A percentile compares a stretch with the other conserved stretches of the same genome.
Conservation (phyloP, 2,888 invertebrate genomes). For the Escarpia spicata region DNA sequence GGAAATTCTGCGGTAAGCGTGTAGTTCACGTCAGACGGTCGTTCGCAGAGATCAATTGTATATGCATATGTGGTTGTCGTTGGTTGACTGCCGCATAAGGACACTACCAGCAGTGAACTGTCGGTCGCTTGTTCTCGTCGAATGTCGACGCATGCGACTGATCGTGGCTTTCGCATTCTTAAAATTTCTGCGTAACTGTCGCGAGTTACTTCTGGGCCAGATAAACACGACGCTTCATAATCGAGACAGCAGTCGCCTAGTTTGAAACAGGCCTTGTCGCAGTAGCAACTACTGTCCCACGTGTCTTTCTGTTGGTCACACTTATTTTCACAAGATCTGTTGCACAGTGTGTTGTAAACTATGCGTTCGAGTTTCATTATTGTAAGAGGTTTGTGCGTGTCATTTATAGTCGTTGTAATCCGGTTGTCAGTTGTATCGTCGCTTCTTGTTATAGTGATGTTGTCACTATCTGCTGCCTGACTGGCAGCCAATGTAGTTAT, state of each 20-base stretch:
- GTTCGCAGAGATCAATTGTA: not conserved
- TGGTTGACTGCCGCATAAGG: not conserved
- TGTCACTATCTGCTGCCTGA: not conserved
- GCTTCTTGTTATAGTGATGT: not conserved
- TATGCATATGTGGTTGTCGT: not conserved
- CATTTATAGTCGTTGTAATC: not conserved
- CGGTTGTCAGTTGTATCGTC: not conserved
- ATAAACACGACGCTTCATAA: not conserved
- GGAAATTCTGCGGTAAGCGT: too few species aligned
- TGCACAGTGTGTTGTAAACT: not conserved
- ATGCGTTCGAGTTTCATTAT: not conserved
- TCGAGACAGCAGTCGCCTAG: slow-evolving; percentile 3
- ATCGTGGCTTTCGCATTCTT: not conserved
- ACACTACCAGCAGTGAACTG: not conserved
- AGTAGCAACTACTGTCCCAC: not conserved
- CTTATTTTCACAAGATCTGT: not conserved
- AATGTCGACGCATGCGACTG: not conserved
- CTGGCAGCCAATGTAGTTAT: not conserved
- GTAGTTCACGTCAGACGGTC: not conserved
- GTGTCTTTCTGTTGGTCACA: not conserved
- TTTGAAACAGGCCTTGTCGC: not conserved
- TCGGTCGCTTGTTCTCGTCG: not conserved
- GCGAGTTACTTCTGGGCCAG: not conserved
- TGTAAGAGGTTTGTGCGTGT: not conserved
- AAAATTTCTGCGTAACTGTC: not conserved